Evolutionary conservation across 1,140 invertebrate genomes (phyloP).

Genomic region (Calliopsis andreniformis): DNA sequence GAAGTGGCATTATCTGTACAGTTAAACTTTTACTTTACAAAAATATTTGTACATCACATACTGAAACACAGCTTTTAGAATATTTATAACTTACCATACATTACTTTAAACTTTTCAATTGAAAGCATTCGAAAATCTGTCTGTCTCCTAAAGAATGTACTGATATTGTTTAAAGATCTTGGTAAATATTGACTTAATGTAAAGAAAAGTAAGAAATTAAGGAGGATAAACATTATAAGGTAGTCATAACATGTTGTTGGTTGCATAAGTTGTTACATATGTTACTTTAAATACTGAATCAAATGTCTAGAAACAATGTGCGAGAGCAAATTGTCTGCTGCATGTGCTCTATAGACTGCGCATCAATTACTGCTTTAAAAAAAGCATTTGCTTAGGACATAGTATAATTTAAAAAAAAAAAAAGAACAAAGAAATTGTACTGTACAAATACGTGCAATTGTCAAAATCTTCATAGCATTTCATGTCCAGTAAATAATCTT

Average conservation of each 20-base stretch:
- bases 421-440: conserved; percentile 36
- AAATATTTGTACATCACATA: background rate
- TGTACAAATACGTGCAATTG: conserved; percentile 21
- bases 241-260: conserved; percentile 60
- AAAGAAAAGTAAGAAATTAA: conserved; percentile 49
- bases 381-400: conserved; percentile 49
- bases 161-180: conserved; percentile 58
- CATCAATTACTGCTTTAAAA: conserved; percentile 48
- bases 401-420: conserved; percentile 40
- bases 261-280: conserved; percentile 60
- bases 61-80: background rate
- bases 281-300: conserved; percentile 61
- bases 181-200: conserved; percentile 59
- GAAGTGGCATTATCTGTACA: background rate
- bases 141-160: conserved; percentile 7
- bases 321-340: conserved; percentile 52
- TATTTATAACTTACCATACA: background rate
- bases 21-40: background rate
- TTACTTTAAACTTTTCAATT: conserved; percentile 18
- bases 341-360: conserved; percentile 57
- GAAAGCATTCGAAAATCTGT: background rate
- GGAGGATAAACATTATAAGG: conserved; percentile 52
- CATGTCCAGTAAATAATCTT: conserved; percentile 25
- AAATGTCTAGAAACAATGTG: conserved; percentile 54
- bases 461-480: conserved; percentile 37